Evolutionary conservation across 30 jellyfish, hydroid and myxozoan species (phyloP), one percentile per base, ranked within the genome.

Genomic region (Turritopsis rubra): DNA sequence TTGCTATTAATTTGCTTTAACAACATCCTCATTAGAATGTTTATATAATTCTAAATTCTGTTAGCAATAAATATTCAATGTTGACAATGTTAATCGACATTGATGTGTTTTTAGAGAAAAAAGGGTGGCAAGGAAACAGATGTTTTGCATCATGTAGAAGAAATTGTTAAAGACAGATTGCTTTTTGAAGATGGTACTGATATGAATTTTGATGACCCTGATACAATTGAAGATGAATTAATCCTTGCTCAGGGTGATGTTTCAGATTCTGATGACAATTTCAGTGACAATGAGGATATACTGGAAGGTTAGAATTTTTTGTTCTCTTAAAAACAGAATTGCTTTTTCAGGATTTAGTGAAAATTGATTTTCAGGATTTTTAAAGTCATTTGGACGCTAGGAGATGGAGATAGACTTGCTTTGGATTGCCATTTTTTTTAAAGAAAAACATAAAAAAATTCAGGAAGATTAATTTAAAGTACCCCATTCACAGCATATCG

Each of bases 191-290:
- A 75, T 68, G 73, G 73, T 18, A 60, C 73, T 18, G 9, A 41
- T 41, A 3, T 41, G 77, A 9, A 68, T 68, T 5, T 68, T 23
- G 28, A 26, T 68, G 77, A 68, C 8, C 28, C 28, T 16, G 77
- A 68, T 21, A 18, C 83, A 79, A 20, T 21, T 79, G 80, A 79
- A 52, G 80, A 41, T 79, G 85, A 41, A 13, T n/a, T 22, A 74
- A 30, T 30, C 52, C 25, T 25, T 22, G 54, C 83, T 16, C n/a
- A 74, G 41, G 85, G 52, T 79, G 1, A 24, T 8, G 16, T 26
- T 24, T 7, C 27, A 3, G 52, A 25, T 21, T 66, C 23, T 27
- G 70, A 21, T 18, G 73, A 16, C 13, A n/a, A 4, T 13, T 26
- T 28, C 21, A 13, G 17, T 83, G 88, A 68, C 1, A 68, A 82